Conservation (phyloP, 1,140 invertebrate species). For the Scaptomyza graminum region DNA sequence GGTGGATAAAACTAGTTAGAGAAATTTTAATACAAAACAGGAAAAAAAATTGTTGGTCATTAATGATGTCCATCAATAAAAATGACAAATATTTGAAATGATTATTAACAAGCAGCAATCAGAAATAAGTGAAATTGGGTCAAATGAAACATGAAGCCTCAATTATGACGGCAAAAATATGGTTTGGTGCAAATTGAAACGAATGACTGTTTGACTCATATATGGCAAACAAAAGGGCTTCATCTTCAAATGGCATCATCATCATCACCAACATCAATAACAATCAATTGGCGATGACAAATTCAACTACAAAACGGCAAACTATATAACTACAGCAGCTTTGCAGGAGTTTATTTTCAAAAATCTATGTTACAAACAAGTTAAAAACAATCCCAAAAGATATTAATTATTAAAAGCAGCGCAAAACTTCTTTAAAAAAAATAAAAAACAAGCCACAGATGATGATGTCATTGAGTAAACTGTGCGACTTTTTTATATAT, state of each 20-base stretch:
- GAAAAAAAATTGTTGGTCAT: neutral
- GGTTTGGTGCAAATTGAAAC: constrained; percentile 34
- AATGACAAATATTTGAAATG: constrained; percentile 11
- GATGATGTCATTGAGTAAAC: constrained; percentile 67
- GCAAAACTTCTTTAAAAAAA: constrained; percentile 32
- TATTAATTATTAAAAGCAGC: constrained; percentile 28
- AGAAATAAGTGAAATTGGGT: constrained; percentile 51
- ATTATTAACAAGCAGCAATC: constrained; percentile 59
- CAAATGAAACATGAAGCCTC: neutral
- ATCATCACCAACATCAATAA: constrained; percentile 50
- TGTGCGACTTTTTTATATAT: constrained; percentile 62
- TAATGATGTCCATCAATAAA: constrained; percentile 15
- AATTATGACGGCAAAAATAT: too few relatives aligned
- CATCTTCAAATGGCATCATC: constrained; percentile 57
- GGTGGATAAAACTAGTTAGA: neutral
- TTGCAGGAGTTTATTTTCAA: too few relatives aligned
- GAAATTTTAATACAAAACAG: neutral
- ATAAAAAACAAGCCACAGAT: constrained; percentile 47
- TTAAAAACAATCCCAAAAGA: constrained; percentile 38
- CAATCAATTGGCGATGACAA: constrained; percentile 79
- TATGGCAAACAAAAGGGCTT: constrained; percentile 26
- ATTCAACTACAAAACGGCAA: constrained; percentile 47
- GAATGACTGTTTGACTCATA: constrained; percentile 47
- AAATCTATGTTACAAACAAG: constrained; percentile 22
- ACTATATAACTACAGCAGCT: neutral